Conservation (phyloP, 2,113 vertebrate species). For the Tringa solitaria region DNA sequence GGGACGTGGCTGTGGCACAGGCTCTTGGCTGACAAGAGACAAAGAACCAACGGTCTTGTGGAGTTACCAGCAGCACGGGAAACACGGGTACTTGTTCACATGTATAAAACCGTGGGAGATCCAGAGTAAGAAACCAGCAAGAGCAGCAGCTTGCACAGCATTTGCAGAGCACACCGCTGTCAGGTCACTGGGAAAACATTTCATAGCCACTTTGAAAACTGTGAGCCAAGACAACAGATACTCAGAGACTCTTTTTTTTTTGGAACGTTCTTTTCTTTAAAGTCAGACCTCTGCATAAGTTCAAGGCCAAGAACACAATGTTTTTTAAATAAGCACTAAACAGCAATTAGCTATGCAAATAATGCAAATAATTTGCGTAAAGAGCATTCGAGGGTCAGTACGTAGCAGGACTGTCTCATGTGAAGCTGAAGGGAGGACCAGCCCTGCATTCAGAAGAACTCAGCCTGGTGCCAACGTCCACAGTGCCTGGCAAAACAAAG, state of each 20-base stretch:
- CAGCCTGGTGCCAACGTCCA: background rate
- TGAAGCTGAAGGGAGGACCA: background rate
- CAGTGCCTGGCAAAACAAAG: background rate
- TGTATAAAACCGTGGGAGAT: background rate
- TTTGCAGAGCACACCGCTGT: background rate
- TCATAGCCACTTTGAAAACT: background rate
- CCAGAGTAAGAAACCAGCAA: background rate
- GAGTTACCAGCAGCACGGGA: background rate
- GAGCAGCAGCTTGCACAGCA: background rate
- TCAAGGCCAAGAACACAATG: background rate
- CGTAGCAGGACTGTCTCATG: background rate
- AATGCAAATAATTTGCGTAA: background rate
- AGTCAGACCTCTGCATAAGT: background rate
- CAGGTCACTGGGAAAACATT: background rate
- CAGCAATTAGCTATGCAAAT: background rate
- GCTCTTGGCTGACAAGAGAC: background rate
- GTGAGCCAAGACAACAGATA: background rate
- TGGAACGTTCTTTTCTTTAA: background rate
- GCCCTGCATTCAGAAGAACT: background rate
- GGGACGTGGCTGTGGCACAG: fast-evolving
- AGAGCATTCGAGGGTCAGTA: background rate
- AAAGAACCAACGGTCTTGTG: background rate
- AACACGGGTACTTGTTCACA: background rate
- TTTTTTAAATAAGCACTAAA: background rate
- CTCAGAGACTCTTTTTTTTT: background rate